Evolutionary conservation across 2,888 invertebrate genomes (phyloP), one percentile per base, ranked within the genome.

Genomic region (Epistrophe grossulariae): DNA sequence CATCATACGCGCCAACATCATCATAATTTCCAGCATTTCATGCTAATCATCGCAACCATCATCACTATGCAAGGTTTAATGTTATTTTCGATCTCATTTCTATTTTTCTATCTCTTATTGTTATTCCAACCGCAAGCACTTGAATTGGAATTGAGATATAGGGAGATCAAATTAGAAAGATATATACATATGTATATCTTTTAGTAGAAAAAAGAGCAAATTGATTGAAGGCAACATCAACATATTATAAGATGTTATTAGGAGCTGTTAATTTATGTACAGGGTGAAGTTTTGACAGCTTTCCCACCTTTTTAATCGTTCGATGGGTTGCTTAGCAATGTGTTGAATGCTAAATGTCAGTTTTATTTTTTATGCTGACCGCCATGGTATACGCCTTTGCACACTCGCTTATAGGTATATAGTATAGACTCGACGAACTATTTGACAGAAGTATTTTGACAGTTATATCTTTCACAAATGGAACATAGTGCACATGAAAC

Each of bases 401-500:
- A 28, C 45, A 17, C 17, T 13, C 19, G 19, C 62, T n/a, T n/a
- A n/a, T n/a, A n/a, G n/a, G n/a, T n/a, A 24, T 24, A 24, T 24
- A 24, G 24, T 24, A 31, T 31, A 19, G n/a, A 17, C 28, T n/a
- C 52, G 35, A 15, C 68, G 52, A 55, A 50, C 43, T 52, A 35
- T 68, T 28, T 28, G 70, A 64, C 74, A 62, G 35, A 64, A 57
- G 78, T 84, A 66, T 85, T 85, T 85, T 85, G 85, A 85, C 85
- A 85, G 81, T 59, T 52, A 57, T 72, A 73, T 73, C 59, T 60
- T 62, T 50, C 62, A 68, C 80, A 81, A 81, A 85, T 85, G 81
- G 82, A 85, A 82, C 73, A 62, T 28, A 79, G 74, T 82, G 70
- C 85, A 85, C 78, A 85, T 74, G 78, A 81, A 82, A 79, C 82